These are phyloP conservation scores for Diaphora mendica DNA, from an alignment of 2,888 invertebrate species.

Conservation along the genomic window DNA sequence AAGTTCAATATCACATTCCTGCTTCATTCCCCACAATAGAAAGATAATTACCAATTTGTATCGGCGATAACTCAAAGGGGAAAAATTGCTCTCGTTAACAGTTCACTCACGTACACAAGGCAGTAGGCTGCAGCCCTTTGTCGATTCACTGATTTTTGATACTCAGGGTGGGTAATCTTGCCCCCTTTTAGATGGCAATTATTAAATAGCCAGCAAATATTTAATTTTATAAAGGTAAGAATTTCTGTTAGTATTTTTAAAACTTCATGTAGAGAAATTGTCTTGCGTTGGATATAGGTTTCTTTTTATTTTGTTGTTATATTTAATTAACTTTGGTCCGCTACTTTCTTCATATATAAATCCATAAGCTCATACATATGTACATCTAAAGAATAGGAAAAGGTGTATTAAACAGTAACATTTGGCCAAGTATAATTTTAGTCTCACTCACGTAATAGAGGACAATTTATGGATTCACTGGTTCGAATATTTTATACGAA, in stretches of 20 bases:
- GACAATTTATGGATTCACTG: no score
- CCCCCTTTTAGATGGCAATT: slow-evolving; percentile 9
- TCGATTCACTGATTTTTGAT: slow-evolving; percentile 42
- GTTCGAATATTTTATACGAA: no score
- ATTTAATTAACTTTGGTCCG: no score
- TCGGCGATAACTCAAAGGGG: slow-evolving; percentile 39
- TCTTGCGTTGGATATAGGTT: no score
- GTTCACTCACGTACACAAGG: slow-evolving; percentile 38
- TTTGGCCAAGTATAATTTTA: no score
- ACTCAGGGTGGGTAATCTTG: not conserved
- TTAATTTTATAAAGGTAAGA: not conserved
- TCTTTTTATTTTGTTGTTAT: no score
- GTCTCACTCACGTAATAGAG: no score
- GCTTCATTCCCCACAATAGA: slow-evolving; percentile 33
- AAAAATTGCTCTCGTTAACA: slow-evolving; percentile 30
- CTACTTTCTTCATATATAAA: no score
- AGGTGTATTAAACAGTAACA: no score
- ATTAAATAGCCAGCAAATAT: slow-evolving; percentile 8
- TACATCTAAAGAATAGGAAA: no score
- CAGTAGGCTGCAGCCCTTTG: slow-evolving; percentile 30
- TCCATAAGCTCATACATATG: no score
- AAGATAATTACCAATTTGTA: slow-evolving; percentile 51
- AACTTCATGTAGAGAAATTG: no score
- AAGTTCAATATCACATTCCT: slow-evolving; percentile 25
- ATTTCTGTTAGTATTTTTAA: not conserved